Base-by-base conservation (phyloP, 2,888 invertebrate species). In the Malthinus seriepunctatus region DNA sequence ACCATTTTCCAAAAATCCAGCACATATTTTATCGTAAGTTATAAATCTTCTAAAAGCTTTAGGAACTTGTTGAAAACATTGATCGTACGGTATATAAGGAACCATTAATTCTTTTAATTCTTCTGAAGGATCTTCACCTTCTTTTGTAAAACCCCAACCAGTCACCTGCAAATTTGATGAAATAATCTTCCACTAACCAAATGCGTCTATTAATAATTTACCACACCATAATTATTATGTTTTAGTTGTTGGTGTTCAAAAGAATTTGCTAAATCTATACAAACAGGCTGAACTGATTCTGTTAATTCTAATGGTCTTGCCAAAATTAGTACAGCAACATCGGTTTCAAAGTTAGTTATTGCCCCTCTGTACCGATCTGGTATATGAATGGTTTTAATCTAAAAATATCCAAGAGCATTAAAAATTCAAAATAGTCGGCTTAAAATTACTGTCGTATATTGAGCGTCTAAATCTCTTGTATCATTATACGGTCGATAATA, bases 301-400 rank as follows among this genome's bases (percentile, higher is more conserved):
- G 73, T 69, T 33, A 75, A 69, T 8, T 51, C 58, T 32, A 79
- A 70, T 9, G 59, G 46, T 10, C 63, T 63, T 37, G 66, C 63
- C 14, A 77, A 57, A n/a, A 73, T 63, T 8, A 79, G 31, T 5
- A 78, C 50, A 0, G 78, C 78, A 47, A 79, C 71, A 63, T 79
- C 79, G 7, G 64, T 62, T 14, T 56, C 52, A 51, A 68, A 77
- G 9, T 67, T 62, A 7, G 64, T 66, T n/a, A 49, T 33, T 8
- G 51, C 60, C 9, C 71, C 74, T 51, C 49, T 62, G 50, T 73
- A 75, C 38, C 63, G 50, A 9, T 32, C 12, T 42, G 67, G 65
- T 23, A 67, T 51, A 12, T 63, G 51, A 38, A 73, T 70, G 38
- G 63, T 15, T 23, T 23, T 2, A 5, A 23, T 23, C 23, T 23